Conservation (phyloP, 2,888 invertebrate species). For the Biston stratarius region DNA sequence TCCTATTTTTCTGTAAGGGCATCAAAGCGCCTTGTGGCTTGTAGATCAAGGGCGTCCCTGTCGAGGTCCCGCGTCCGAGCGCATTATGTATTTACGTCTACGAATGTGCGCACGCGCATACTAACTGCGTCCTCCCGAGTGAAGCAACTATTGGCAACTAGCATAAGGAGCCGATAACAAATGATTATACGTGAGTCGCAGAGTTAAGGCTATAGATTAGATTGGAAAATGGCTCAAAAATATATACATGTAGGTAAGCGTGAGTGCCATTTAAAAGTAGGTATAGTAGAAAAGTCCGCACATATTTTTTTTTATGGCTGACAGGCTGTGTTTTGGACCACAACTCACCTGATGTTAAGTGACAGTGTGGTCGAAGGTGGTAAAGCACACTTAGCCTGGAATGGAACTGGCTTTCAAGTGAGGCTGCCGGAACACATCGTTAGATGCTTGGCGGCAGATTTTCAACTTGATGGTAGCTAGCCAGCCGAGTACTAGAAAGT, state of each 20-base stretch:
- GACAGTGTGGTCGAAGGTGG: too few relatives aligned
- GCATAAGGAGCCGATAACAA: slow-evolving; percentile 21
- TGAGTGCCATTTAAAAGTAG: not conserved
- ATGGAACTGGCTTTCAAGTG: too few relatives aligned
- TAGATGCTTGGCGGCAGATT: too few relatives aligned
- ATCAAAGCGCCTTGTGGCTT: slow-evolving; percentile 48
- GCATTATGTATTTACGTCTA: slow-evolving; percentile 33
- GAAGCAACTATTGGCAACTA: slow-evolving; percentile 62
- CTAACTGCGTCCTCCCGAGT: slow-evolving; percentile 67
- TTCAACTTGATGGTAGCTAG: too few relatives aligned
- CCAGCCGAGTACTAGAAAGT: too few relatives aligned
- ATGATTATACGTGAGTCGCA: slow-evolving; percentile 29
- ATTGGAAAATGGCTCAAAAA: slow-evolving; percentile 17
- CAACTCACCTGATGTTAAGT: too few relatives aligned
- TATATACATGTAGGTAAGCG: not conserved
- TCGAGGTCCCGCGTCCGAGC: slow-evolving; percentile 52
- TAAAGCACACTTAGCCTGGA: too few relatives aligned
- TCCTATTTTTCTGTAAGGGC: slow-evolving; percentile 35
- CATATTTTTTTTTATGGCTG: too few relatives aligned
- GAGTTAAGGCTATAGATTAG: slow-evolving; percentile 6
- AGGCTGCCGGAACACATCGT: too few relatives aligned
- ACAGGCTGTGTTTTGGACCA: too few relatives aligned
- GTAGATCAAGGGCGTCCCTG: slow-evolving; percentile 64
- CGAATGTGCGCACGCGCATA: slow-evolving; percentile 58
- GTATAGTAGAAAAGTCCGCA: too few relatives aligned